A percentile compares a stretch with the other conserved stretches of the same genome.
Evolutionary conservation across 1,140 invertebrate species (phyloP).

Genomic region (Drosophila insularis): DNA sequence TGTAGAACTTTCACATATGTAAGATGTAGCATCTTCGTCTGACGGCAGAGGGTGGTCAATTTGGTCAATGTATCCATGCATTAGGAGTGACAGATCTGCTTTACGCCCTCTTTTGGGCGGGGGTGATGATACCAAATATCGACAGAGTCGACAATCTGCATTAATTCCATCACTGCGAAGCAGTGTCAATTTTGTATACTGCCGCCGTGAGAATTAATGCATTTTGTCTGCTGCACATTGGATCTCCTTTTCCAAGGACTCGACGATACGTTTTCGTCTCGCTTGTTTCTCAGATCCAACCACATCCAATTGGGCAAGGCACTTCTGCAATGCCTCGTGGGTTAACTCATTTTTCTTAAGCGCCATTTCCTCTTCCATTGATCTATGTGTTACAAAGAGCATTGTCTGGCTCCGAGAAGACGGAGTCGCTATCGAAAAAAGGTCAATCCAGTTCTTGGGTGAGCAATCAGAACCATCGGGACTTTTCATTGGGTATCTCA

Average conservation of each 20-base stretch:
- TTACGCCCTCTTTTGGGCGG: not conserved
- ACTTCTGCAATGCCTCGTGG: not conserved
- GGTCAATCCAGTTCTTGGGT: constrained; percentile 17
- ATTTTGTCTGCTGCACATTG: constrained; percentile 23
- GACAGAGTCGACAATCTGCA: constrained; percentile 6
- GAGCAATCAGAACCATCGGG: constrained; percentile 37
- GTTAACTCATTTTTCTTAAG: constrained; percentile 5
- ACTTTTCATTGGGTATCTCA: constrained; percentile 26
- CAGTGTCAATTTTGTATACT: not conserved
- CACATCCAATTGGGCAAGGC: constrained; percentile 14
- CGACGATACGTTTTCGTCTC: constrained; percentile 7
- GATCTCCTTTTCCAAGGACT: constrained; percentile 46
- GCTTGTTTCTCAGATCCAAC: not conserved
- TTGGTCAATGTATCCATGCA: not conserved
- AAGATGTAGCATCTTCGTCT: not conserved
- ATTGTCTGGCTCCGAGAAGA: not conserved
- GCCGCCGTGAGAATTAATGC: not conserved
- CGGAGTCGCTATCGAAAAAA: not conserved
- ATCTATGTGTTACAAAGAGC: constrained; percentile 22
- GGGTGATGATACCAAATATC: not conserved
- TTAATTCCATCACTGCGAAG: not conserved
- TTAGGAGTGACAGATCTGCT: constrained; percentile 13
- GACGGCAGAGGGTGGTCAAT: not conserved
- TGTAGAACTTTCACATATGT: constrained; percentile 16
- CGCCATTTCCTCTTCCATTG: not conserved